phyloP scores from a whole-genome alignment of 2,888 invertebrate genomes.

The Microdon myrmicae region DNA sequence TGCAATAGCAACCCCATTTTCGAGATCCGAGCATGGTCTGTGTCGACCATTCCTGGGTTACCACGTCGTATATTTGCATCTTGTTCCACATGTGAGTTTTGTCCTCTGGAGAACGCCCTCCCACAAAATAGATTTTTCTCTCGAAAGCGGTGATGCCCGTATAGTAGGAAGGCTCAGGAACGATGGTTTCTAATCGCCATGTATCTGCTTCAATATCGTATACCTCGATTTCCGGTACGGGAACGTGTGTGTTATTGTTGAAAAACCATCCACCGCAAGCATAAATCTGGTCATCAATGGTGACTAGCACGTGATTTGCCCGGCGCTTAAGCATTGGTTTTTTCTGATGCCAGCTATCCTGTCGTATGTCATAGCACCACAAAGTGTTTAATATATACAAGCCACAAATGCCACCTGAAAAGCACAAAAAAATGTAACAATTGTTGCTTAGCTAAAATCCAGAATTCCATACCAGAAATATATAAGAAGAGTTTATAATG shows the following conservation, averaged over 20 bases:
- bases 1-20: conserved; percentile 78
- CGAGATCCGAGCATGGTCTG: conserved; percentile 72
- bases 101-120: conserved; percentile 75
- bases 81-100: conserved; percentile 75
- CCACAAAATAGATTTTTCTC: conserved; percentile 74
- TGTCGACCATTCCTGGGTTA: conserved; percentile 70
- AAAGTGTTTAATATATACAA: conserved; percentile 68
- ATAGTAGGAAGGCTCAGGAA: conserved; percentile 76
- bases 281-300: conserved; percentile 70
- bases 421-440: too few species aligned
- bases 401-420: conserved; percentile 62
- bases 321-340: conserved; percentile 71
- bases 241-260: conserved; percentile 69
- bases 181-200: conserved; percentile 72
- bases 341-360: conserved; percentile 70
- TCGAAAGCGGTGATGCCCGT: conserved; percentile 74
- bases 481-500: conserved; percentile 62
- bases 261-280: conserved; percentile 77
- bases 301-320: conserved; percentile 75
- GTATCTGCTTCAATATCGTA: conserved; percentile 71
- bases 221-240: conserved; percentile 74
- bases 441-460: not conserved
- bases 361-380: conserved; percentile 69
- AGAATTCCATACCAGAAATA: conserved; percentile 62
- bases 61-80: conserved; percentile 75